Conservation (phyloP, 2,797 vertebrate species). For the Chaetophractus vellerosus region DNA sequence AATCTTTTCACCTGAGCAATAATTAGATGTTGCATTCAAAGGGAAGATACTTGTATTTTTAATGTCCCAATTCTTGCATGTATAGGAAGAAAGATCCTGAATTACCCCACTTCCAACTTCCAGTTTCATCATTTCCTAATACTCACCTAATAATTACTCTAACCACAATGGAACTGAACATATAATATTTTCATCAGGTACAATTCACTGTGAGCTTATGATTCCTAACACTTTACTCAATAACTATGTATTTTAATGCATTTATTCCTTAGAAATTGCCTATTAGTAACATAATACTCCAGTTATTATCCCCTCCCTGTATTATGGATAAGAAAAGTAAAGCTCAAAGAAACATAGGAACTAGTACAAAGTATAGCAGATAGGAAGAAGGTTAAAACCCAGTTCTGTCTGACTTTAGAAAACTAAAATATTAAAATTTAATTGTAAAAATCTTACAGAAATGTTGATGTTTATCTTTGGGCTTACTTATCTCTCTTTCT, state of each 20-base stretch:
- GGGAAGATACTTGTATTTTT: neutral
- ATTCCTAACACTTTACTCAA: neutral
- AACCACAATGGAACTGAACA: neutral
- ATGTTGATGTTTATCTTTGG: neutral
- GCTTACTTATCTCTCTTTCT: neutral
- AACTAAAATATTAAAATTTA: neutral
- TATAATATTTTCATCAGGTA: constrained; percentile 4
- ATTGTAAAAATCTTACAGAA: neutral
- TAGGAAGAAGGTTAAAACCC: neutral
- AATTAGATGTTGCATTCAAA: constrained; percentile 43
- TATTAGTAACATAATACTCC: neutral
- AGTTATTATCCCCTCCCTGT: neutral
- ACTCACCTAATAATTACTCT: neutral
- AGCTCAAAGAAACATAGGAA: neutral
- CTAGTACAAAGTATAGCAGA: neutral
- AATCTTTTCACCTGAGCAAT: constrained; percentile 56
- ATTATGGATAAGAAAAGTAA: constrained; percentile 44
- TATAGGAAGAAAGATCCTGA: neutral
- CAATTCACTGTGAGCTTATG: neutral
- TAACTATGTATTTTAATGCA: neutral
- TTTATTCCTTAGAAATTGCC: neutral
- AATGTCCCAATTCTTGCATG: neutral
- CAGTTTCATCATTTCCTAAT: neutral
- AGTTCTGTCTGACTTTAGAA: neutral
- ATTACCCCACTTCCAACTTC: neutral